Conservation (phyloP, 2,888 invertebrate genomes). For the Apodemia duryi region DNA sequence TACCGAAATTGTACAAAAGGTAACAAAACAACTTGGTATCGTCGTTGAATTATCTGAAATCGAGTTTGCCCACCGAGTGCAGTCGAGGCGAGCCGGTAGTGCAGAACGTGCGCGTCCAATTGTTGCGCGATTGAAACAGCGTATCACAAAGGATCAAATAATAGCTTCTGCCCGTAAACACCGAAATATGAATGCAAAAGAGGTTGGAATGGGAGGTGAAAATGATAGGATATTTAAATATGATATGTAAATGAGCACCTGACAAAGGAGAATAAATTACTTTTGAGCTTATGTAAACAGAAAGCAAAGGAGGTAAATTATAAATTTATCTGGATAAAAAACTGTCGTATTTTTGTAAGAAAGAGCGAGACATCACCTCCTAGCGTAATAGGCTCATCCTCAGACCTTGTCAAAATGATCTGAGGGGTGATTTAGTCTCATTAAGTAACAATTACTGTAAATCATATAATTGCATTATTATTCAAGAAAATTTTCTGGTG, state of each 20-base stretch:
- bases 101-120: neutral
- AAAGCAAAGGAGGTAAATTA: conserved; percentile 18
- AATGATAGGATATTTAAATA: conserved; percentile 16
- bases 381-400: conserved; percentile 6
- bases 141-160: neutral
- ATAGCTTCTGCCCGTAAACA: neutral
- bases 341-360: conserved; percentile 20
- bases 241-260: conserved; percentile 19
- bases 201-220: conserved; percentile 19
- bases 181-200: neutral
- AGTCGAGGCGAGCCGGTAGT: conserved; percentile 14
- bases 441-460: neutral
- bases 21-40: conserved; percentile 21
- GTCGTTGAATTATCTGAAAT: conserved; percentile 18
- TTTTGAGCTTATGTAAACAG: conserved; percentile 15
- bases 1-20: conserved; percentile 18
- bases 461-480: neutral
- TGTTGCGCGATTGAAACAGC: neutral
- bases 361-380: conserved; percentile 20
- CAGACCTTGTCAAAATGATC: neutral
- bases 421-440: too few relatives aligned
- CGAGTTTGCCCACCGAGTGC: conserved; percentile 26
- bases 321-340: conserved; percentile 22
- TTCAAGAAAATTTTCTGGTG: neutral
- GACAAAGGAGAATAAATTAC: conserved; percentile 20